Conservation (phyloP, 2,888 invertebrate species). For the Papilio elwesi region DNA sequence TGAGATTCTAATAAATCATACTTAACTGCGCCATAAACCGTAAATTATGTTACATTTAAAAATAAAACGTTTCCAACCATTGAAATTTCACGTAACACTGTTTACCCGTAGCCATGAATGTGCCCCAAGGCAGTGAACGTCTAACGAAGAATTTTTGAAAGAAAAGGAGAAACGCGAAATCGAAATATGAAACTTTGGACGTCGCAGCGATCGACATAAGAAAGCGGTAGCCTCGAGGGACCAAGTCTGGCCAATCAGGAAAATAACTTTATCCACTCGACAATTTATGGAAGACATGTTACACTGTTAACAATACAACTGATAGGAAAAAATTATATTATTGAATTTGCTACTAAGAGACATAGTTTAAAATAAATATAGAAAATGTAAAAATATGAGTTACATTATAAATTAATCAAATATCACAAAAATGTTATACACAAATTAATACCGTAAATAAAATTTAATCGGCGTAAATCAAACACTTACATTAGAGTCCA, state of each 20-base stretch:
- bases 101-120: conserved; percentile 34
- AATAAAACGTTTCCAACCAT: conserved; percentile 10
- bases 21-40: conserved; percentile 38
- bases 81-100: conserved; percentile 28
- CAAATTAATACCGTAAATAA: background rate
- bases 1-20: conserved; percentile 21
- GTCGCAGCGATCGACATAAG: conserved; percentile 32
- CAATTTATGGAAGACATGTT: conserved; percentile 21
- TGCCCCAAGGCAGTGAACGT: conserved; percentile 32
- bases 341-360: background rate
- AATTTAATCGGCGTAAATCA: background rate
- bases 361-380: background rate
- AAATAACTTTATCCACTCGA: conserved; percentile 28
- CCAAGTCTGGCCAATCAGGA: conserved; percentile 34
- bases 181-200: conserved; percentile 39
- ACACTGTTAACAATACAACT: conserved; percentile 11
- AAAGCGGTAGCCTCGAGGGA: conserved; percentile 38
- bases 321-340: background rate
- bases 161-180: conserved; percentile 33
- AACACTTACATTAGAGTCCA: conserved; percentile 3
- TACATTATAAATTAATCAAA: too few relatives aligned
- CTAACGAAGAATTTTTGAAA: conserved; percentile 40
- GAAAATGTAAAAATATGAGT: too few relatives aligned
- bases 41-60: conserved; percentile 24
- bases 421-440: background rate